Base-by-base conservation (phyloP, 2,888 invertebrate genomes). In the Papilio gigon region DNA sequence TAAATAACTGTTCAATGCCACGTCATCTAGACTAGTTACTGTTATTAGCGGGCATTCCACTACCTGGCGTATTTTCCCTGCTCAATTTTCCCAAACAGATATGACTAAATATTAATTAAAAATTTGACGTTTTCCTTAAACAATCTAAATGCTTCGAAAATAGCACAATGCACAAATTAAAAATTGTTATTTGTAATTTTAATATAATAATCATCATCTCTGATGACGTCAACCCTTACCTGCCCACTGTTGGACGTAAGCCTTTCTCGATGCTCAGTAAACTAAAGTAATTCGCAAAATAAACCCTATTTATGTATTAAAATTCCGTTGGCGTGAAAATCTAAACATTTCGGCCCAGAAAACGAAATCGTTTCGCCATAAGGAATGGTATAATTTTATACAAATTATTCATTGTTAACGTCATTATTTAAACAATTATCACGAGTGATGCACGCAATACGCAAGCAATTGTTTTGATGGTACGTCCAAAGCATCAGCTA, bases 341-440 rank as follows among this genome's bases (percentile, higher is more conserved):
- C 30, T 5, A 14, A 25, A 25, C 14, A n/a, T 50, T 50, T 50
- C 17, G 17, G 9, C n/a, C 9, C 30, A n/a, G 30, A 56, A 56
- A 56, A 25, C 12, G 5, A 50, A 25, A 22, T 1, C 3, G 25
- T 50, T 25, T 0, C 50, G 50, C 25, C 50, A 50, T 11, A 35
- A 20, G 25, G 50, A 50, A 12, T 27, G 5, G 9, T 30, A 53
- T 17, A 30, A 30, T 17, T 56, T 30, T 30, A 17, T n/a, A 25
- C 30, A 30, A 30, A 9, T 17, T 56, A 53, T 56, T 30, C 30
- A 30, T 30, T 1, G 30, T 9, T 56, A 17, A 56, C 30, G 30
- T 56, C 53, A 56, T 17, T 53, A 53, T 30, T 53, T 53, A 53
- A 53, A 9, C 9, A 11, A 56, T 30, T 56, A 56, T 30, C 30